phyloP scores from a whole-genome alignment of 1,140 invertebrate genomes.

The Diabrotica undecimpunctata region DNA sequence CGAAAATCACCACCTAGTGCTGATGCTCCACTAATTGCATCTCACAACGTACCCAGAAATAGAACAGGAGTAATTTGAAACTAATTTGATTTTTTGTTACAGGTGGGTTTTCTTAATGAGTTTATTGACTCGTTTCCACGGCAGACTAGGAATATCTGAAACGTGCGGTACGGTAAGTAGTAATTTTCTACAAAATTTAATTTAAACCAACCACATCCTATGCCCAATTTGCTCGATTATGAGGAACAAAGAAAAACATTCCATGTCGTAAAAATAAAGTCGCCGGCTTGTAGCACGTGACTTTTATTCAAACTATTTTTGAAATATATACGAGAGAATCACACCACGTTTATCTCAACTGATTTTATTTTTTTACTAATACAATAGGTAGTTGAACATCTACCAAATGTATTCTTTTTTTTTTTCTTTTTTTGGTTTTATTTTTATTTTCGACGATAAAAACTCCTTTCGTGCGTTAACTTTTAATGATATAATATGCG shows the following conservation, averaged over 20 bases:
- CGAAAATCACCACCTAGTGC: not conserved
- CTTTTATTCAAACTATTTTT: no score
- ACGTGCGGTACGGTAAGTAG: not conserved
- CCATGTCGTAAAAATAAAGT: no score
- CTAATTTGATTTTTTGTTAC: not conserved
- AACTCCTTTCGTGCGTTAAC: no score
- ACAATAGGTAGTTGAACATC: no score
- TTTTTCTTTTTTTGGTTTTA: no score
- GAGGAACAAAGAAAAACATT: not conserved
- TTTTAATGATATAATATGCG: no score
- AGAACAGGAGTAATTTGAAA: not conserved
- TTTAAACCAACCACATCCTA: not conserved
- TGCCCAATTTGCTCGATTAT: not conserved
- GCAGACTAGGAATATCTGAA: not conserved
- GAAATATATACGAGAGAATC: no score
- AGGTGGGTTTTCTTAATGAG: slow-evolving; percentile 2
- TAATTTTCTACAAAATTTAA: not conserved
- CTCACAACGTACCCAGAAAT: not conserved
- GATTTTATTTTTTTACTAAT: no score
- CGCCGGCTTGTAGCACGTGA: no score
- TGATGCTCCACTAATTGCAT: not conserved
- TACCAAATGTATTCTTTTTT: no score
- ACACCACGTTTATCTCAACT: no score
- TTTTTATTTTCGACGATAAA: no score
- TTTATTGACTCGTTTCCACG: not conserved